Evolutionary conservation across 2,797 vertebrate genomes (phyloP).

Genomic region (Hozukius guyotensis): DNA sequence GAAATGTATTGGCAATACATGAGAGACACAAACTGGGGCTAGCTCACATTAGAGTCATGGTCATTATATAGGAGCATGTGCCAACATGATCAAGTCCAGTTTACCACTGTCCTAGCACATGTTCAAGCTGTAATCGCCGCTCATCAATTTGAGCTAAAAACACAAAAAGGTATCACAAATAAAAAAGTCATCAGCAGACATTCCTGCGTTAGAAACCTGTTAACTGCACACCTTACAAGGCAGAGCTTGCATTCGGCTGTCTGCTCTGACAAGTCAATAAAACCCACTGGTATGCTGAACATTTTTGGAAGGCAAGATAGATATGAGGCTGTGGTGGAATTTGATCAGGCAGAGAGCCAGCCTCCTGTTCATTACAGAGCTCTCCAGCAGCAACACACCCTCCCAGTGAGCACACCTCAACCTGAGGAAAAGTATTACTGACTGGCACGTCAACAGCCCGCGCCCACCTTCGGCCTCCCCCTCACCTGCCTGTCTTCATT

Average conservation of each 20-base stretch:
- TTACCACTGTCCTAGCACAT: background rate
- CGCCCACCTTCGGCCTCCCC: constrained; percentile 46
- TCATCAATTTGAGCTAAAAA: constrained; percentile 18
- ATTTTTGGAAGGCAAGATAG: constrained; percentile 83
- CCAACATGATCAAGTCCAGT: background rate
- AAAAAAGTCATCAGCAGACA: constrained; percentile 50
- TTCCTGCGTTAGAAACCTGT: constrained; percentile 62
- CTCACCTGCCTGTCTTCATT: constrained; percentile 57
- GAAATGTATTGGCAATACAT: background rate
- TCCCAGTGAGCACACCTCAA: constrained; percentile 61
- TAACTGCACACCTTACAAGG: constrained; percentile 79
- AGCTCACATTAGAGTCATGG: background rate
- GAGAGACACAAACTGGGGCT: background rate
- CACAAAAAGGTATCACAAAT: constrained; percentile 5
- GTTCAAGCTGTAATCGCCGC: background rate
- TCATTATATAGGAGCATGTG: background rate
- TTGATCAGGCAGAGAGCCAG: constrained; percentile 82
- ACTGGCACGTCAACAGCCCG: constrained; percentile 46
- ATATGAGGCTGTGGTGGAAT: constrained; percentile 79
- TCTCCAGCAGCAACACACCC: constrained; percentile 68
- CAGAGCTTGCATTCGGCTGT: constrained; percentile 79
- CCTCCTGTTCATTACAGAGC: constrained; percentile 72
- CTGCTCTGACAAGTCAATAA: constrained; percentile 87
- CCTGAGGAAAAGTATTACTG: constrained; percentile 75
- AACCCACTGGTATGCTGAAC: constrained; percentile 85